Evolutionary conservation across 2,113 vertebrate genomes (phyloP).

Genomic region (Petromus typicus): DNA sequence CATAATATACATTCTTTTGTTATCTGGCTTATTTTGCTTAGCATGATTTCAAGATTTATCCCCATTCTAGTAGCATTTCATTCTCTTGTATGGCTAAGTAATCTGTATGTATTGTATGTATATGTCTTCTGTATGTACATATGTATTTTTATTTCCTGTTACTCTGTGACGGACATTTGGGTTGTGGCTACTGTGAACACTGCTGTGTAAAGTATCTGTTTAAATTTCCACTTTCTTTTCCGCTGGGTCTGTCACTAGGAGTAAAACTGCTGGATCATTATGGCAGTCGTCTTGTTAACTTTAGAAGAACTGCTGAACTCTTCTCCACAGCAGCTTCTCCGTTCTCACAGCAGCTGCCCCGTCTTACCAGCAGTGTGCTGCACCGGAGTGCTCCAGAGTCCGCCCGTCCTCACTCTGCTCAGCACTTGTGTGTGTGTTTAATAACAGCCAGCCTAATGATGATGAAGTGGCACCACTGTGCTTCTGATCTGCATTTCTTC

Average conservation of each 20-base stretch:
- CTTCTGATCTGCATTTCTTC: neutral
- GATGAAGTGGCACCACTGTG: neutral
- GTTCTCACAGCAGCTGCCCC: neutral
- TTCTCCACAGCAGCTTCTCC: neutral
- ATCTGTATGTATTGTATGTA: neutral
- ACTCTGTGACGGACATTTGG: neutral
- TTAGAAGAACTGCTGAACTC: neutral
- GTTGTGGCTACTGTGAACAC: neutral
- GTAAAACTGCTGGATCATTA: neutral
- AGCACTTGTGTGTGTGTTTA: neutral
- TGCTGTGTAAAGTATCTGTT: neutral
- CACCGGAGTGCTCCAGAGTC: neutral
- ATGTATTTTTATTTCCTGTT: neutral
- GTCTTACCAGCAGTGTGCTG: neutral
- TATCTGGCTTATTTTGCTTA: neutral
- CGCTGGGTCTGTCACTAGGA: neutral
- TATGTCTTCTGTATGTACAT: neutral
- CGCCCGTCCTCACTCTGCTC: neutral
- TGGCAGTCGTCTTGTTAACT: neutral
- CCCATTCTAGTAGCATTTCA: neutral
- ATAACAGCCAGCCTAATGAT: neutral
- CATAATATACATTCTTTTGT: neutral
- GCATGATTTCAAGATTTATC: neutral
- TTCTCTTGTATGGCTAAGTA: slow-evolving; percentile 12
- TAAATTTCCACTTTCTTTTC: neutral